These are phyloP conservation scores for Collichthys lucidus DNA, from an alignment of 2,113 vertebrate species.

Conservation along the genomic window DNA sequence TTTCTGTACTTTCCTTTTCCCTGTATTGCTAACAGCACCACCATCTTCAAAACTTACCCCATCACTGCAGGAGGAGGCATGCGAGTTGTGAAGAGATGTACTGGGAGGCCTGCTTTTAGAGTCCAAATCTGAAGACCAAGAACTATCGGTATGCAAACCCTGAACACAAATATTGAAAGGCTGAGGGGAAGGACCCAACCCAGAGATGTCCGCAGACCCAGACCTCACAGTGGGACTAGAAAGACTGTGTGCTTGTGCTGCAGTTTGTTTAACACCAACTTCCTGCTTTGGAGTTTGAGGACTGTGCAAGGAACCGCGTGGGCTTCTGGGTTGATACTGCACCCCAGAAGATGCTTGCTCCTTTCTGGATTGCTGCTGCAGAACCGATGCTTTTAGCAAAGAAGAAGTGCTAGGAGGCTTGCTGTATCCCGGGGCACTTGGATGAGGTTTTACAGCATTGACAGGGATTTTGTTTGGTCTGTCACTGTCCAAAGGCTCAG, in stretches of 20 bases:
- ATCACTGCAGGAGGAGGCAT: constrained; percentile 76
- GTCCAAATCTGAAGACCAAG: constrained; percentile 69
- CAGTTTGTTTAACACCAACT: constrained; percentile 83
- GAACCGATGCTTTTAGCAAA: constrained; percentile 85
- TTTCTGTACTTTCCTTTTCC: constrained; percentile 89
- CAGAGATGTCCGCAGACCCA: constrained; percentile 76
- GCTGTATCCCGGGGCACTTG: constrained; percentile 87
- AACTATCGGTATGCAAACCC: constrained; percentile 77
- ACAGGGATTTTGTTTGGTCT: constrained; percentile 88
- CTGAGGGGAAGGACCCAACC: constrained; percentile 78
- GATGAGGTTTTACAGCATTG: constrained; percentile 90
- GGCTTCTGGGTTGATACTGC: constrained; percentile 83
- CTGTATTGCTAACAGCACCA: constrained; percentile 80
- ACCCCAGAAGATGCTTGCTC: constrained; percentile 81
- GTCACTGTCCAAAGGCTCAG: constrained; percentile 85
- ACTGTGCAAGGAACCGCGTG: constrained; percentile 83
- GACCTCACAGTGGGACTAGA: constrained; percentile 81
- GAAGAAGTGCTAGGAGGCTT: constrained; percentile 87
- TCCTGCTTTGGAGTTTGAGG: constrained; percentile 85
- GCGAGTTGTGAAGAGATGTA: constrained; percentile 71
- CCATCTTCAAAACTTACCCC: constrained; percentile 83
- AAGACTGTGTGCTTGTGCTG: constrained; percentile 81
- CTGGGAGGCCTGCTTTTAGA: constrained; percentile 69
- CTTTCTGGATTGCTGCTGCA: constrained; percentile 88
- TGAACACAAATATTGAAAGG: constrained; percentile 81